Evolutionary conservation across 2,888 invertebrate species (phyloP).

Genomic region (Magallana nippona): DNA sequence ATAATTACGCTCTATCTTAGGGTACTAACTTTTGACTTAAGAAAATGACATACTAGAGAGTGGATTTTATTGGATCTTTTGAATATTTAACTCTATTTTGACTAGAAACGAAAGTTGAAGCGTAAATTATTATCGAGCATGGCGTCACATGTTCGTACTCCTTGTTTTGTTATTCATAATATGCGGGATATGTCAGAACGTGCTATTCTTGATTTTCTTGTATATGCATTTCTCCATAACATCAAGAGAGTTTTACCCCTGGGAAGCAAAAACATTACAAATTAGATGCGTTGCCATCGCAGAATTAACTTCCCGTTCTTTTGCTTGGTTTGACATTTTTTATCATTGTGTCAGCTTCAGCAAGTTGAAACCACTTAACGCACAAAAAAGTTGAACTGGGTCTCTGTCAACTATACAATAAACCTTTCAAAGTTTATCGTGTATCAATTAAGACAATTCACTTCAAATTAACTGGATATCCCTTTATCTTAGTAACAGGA

Average conservation of each 20-base stretch:
- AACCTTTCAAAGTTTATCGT: too few species aligned
- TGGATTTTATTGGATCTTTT: slow-evolving; percentile 4
- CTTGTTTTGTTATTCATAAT: slow-evolving; percentile 40
- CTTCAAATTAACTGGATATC: too few species aligned
- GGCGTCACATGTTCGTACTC: slow-evolving; percentile 71
- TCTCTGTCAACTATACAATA: too few species aligned
- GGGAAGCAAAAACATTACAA: background rate
- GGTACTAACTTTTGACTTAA: background rate
- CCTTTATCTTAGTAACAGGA: too few species aligned
- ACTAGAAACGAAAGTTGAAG: slow-evolving; percentile 44
- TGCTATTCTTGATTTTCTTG: background rate
- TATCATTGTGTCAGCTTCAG: background rate
- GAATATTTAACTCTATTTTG: background rate
- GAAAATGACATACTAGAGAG: background rate
- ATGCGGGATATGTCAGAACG: slow-evolving; percentile 25
- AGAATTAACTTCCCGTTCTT: slow-evolving; percentile 30
- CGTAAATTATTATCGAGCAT: slow-evolving; percentile 65
- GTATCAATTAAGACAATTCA: too few species aligned
- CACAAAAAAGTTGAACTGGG: too few species aligned
- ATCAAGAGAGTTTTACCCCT: background rate
- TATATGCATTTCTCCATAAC: background rate
- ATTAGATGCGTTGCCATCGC: background rate
- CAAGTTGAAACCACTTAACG: too few species aligned
- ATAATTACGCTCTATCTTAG: background rate
- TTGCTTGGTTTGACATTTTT: background rate